Conservation (phyloP, 2,888 invertebrate species). For the Heliothis peltigera region DNA sequence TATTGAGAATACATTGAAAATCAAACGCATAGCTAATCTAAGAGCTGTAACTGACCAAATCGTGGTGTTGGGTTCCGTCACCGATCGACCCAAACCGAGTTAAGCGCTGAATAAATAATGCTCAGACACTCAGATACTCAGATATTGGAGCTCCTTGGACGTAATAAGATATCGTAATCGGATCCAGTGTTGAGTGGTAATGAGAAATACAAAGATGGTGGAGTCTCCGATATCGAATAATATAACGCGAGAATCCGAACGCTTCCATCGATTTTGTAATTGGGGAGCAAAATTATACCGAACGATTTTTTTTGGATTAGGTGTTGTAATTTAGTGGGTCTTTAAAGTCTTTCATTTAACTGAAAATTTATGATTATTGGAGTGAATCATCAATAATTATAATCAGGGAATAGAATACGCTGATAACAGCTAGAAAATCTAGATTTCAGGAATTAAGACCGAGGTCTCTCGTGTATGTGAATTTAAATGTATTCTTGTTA, state of each 20-base stretch:
- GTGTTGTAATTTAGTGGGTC: neutral
- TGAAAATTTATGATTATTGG: neutral
- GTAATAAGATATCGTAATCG: constrained; percentile 26
- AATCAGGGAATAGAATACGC: neutral
- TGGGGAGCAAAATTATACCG: neutral
- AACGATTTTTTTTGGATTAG: neutral
- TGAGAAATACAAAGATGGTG: constrained; percentile 26
- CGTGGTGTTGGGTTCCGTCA: constrained; percentile 5
- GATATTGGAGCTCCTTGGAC: constrained; percentile 23
- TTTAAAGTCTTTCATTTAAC: neutral
- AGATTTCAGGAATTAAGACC: neutral
- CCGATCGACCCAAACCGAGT: constrained; percentile 26
- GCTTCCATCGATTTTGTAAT: neutral
- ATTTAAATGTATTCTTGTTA: neutral
- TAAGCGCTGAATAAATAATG: constrained; percentile 52
- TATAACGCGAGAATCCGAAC: constrained; percentile 10
- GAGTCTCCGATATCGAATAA: neutral
- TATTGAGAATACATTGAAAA: neutral
- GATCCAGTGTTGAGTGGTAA: constrained; percentile 23
- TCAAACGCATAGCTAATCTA: neutral
- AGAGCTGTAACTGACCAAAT: neutral
- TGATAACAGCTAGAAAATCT: neutral
- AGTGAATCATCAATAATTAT: neutral
- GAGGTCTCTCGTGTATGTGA: neutral
- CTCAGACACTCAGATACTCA: neutral